Conservation (phyloP, 92 coral and sea anemone species). For the Siderastrea radians region DNA sequence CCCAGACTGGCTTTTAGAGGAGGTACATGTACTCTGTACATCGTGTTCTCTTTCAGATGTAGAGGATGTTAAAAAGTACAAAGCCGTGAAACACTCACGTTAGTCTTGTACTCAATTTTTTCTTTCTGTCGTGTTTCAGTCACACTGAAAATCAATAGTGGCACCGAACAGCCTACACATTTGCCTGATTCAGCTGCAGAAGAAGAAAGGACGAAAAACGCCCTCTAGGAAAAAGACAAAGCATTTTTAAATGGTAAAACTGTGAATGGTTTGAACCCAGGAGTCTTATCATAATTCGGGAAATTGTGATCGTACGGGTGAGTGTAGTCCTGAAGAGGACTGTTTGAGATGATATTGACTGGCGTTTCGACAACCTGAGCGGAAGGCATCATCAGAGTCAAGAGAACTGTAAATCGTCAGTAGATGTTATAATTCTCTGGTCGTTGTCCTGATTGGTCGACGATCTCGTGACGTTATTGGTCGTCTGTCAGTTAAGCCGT, state of each 20-base stretch:
- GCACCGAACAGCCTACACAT: neutral
- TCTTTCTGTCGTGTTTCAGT: neutral
- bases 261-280: too few relatives aligned
- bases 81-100: neutral
- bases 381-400: too few relatives aligned
- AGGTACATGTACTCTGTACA: neutral
- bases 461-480: too few relatives aligned
- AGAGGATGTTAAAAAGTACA: neutral
- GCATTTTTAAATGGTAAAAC: neutral
- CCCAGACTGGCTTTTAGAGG: neutral
- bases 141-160: neutral
- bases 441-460: too few relatives aligned
- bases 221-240: neutral
- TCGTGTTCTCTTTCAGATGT: neutral
- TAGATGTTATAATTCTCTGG: too few relatives aligned
- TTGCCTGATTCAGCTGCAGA: neutral
- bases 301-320: too few relatives aligned
- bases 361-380: too few relatives aligned
- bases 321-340: too few relatives aligned
- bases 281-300: too few relatives aligned
- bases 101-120: neutral
- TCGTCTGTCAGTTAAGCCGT: too few relatives aligned
- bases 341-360: too few relatives aligned
- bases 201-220: neutral
- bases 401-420: too few relatives aligned